Conservation (phyloP, 2,113 vertebrate species). For the Gopherus evgoodei region DNA sequence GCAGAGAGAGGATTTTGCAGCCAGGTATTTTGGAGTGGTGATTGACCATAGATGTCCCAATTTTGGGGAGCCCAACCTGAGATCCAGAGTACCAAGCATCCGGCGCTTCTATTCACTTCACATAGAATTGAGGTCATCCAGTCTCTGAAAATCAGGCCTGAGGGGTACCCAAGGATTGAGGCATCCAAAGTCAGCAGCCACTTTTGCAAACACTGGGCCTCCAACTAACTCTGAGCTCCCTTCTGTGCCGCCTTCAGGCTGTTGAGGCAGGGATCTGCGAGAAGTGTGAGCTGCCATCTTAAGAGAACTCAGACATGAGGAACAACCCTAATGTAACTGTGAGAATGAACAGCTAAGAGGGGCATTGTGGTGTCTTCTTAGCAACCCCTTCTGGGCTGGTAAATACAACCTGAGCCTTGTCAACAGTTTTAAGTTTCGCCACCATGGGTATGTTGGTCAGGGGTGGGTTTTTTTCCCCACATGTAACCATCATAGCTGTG, state of each 20-base stretch:
- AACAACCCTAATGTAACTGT: neutral
- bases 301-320: neutral
- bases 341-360: neutral
- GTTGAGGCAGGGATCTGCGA: neutral
- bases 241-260: neutral
- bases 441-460: neutral
- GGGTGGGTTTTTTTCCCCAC: too few species aligned
- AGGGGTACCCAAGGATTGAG: neutral
- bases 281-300: fast-evolving
- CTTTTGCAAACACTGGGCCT: neutral
- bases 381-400: neutral
- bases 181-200: neutral
- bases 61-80: neutral
- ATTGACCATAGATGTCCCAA: neutral
- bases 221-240: neutral
- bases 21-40: neutral
- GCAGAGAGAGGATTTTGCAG: neutral
- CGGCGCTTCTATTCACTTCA: neutral
- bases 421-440: neutral
- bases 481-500: fast-evolving
- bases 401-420: neutral
- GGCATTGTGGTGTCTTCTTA: neutral
- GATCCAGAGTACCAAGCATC: neutral
- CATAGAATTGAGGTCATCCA: neutral
- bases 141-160: neutral